These are phyloP conservation scores for Rhagonycha lutea DNA, from an alignment of 2,888 invertebrate species.

Conservation along the genomic window DNA sequence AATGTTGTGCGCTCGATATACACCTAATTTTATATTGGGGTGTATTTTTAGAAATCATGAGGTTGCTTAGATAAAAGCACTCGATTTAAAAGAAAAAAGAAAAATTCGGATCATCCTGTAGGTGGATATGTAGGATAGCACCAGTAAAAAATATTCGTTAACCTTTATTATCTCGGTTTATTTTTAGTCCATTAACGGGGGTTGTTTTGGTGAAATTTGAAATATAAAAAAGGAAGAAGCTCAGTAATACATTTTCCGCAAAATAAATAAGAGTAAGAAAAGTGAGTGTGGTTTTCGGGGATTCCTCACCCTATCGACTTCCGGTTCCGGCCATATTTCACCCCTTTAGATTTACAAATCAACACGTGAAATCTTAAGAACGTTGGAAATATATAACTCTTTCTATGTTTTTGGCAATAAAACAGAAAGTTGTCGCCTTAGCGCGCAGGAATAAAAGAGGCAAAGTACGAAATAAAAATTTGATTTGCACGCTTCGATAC, in stretches of 20 bases:
- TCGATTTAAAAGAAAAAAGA: neutral
- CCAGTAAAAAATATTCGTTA: neutral
- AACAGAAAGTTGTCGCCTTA: neutral
- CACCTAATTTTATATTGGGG: constrained; percentile 31
- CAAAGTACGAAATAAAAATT: constrained; percentile 40
- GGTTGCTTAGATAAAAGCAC: neutral
- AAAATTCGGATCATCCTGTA: neutral
- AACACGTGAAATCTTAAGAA: constrained; percentile 44
- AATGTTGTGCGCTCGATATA: constrained; percentile 28
- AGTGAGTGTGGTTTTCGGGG: constrained; percentile 19
- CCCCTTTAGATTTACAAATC: constrained; percentile 45
- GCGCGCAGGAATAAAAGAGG: neutral
- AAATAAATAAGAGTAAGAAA: constrained; percentile 30
- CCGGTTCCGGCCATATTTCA: constrained; percentile 50
- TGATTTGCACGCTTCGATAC: constrained; percentile 46
- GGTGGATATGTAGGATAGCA: neutral
- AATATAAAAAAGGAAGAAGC: constrained; percentile 15
- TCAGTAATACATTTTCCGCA: constrained; percentile 23
- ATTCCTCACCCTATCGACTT: constrained; percentile 38
- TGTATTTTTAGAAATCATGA: constrained; percentile 29
- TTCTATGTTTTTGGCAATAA: neutral
- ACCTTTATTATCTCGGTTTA: neutral
- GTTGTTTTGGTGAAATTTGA: neutral
- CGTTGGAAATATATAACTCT: constrained; percentile 7
- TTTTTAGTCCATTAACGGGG: neutral